Percentiles rank a stretch among this genome's conserved stretches.
phyloP scores from a whole-genome alignment of 2,797 vertebrate genomes.

The Holocentrus rufus region DNA sequence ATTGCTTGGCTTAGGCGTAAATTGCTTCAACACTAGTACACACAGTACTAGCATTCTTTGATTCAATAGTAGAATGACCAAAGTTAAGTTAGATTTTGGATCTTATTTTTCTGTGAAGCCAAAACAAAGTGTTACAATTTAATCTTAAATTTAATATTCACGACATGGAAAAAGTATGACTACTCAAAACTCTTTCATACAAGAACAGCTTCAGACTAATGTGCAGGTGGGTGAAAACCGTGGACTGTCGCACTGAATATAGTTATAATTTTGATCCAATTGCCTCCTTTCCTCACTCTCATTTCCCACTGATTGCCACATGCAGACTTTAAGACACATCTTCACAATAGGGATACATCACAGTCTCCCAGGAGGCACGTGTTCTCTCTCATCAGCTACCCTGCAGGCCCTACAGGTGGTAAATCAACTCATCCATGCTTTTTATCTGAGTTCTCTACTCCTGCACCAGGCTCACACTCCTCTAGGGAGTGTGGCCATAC shows the following conservation, averaged over 20 bases:
- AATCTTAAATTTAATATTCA: no score
- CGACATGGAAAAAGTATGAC: no score
- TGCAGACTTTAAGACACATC: slow-evolving; percentile 1
- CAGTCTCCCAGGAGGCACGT: slow-evolving; percentile 26
- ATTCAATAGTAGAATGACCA: no score
- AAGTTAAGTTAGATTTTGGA: no score
- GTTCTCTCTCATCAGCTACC: slow-evolving; percentile 6
- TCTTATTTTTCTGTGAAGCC: no score
- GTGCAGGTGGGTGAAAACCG: not conserved
- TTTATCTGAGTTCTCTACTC: slow-evolving; percentile 4
- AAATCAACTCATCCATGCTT: slow-evolving; percentile 11
- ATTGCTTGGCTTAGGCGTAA: no score
- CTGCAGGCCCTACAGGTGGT: not conserved
- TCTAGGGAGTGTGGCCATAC: not conserved
- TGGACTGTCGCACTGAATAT: not conserved
- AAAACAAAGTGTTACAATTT: no score
- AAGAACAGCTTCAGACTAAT: no score
- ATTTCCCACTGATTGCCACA: not conserved
- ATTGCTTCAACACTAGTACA: no score
- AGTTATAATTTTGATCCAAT: not conserved
- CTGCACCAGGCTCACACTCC: slow-evolving; percentile 3
- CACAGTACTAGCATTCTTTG: no score
- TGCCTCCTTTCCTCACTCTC: not conserved
- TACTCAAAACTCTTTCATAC: no score
- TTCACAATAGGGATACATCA: slow-evolving; percentile 17